A percentile compares a stretch with the other conserved stretches of the same genome.
phyloP scores from a whole-genome alignment of 2,888 invertebrate genomes.

The Apamea crenata region DNA sequence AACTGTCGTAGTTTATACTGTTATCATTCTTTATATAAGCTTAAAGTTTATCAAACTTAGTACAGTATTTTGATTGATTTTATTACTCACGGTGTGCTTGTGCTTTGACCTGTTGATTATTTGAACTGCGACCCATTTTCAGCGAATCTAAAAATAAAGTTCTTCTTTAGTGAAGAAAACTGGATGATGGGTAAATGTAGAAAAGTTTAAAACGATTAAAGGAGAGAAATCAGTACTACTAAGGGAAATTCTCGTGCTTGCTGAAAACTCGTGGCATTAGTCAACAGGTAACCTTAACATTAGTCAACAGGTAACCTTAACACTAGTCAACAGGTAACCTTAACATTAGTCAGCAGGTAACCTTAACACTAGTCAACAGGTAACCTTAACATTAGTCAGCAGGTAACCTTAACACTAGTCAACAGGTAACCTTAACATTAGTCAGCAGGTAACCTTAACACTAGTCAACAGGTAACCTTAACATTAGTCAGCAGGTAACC shows the following conservation, averaged over 20 bases:
- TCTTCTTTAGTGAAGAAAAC: not conserved
- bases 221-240: not conserved
- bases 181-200: not conserved
- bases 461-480: not conserved
- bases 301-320: not conserved
- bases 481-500: not conserved
- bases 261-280: not conserved
- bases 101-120: conserved; percentile 17
- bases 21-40: not conserved
- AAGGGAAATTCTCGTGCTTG: not conserved
- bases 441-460: not conserved
- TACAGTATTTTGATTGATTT: not conserved
- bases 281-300: not conserved
- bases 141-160: conserved; percentile 17
- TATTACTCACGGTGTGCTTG: conserved; percentile 36
- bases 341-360: not conserved
- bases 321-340: not conserved
- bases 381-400: not conserved
- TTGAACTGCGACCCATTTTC: not conserved
- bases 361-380: not conserved
- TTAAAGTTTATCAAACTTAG: not conserved
- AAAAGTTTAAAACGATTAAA: not conserved
- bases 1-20: too few species aligned
- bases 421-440: not conserved
- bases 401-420: not conserved